Conservation (phyloP, 1,140 invertebrate species). For the Zaprionus camerounensis region DNA sequence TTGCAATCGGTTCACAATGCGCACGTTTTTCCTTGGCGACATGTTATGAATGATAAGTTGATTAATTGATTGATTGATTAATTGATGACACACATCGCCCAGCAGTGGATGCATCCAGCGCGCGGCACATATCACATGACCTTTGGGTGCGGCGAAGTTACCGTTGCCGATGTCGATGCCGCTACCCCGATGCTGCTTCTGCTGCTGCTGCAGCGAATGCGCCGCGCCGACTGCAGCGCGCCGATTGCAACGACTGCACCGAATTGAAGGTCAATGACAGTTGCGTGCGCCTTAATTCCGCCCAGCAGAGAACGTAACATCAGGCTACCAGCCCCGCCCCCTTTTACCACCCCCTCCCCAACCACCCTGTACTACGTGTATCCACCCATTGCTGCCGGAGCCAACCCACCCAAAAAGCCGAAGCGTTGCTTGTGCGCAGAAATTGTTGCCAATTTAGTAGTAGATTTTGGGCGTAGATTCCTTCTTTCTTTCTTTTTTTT, state of each 20-base stretch:
- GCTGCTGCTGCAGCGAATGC: conserved; percentile 38
- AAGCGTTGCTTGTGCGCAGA: conserved; percentile 54
- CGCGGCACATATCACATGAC: conserved; percentile 61
- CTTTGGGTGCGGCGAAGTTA: conserved; percentile 74
- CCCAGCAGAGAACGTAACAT: conserved; percentile 15
- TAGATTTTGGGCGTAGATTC: conserved; percentile 55
- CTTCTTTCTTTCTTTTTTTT: conserved; percentile 22
- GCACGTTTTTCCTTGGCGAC: background rate
- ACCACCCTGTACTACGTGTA: background rate
- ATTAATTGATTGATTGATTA: conserved; percentile 52
- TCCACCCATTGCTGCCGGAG: background rate
- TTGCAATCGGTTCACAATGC: background rate
- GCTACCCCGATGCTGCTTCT: background rate
- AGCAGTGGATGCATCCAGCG: no score
- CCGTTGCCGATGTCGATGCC: background rate
- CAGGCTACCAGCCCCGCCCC: background rate
- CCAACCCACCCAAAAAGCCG: conserved; percentile 14
- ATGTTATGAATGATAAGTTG: conserved; percentile 16
- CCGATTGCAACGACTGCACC: conserved; percentile 64
- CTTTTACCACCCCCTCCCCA: background rate
- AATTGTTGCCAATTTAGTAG: conserved; percentile 48
- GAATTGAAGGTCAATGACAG: conserved; percentile 80
- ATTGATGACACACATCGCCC: conserved; percentile 55
- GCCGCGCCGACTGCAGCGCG: conserved; percentile 34
- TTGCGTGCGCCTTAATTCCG: conserved; percentile 74